Conservation (phyloP, 1,140 invertebrate species). For the Pinna nobilis region DNA sequence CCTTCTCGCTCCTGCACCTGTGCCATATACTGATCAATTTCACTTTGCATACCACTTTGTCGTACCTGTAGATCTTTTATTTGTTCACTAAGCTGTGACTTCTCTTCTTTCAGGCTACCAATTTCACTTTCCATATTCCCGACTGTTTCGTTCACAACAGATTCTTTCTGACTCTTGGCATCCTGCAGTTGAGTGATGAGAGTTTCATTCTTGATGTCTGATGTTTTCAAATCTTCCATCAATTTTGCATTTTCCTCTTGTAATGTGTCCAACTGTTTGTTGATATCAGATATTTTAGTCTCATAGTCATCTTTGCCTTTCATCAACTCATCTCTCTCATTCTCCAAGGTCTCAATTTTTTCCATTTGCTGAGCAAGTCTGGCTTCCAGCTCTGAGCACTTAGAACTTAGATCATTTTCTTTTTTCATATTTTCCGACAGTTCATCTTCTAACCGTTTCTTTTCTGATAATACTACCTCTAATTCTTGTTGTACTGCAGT, state of each 20-base stretch:
- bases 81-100: neutral
- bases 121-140: conserved; percentile 3
- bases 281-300: too few species aligned
- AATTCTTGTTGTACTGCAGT: neutral
- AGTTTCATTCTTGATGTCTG: too few species aligned
- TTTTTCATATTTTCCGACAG: too few species aligned
- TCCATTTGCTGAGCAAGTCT: too few species aligned
- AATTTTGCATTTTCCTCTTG: neutral
- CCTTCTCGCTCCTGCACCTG: neutral
- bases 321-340: conserved; percentile 3
- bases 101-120: neutral
- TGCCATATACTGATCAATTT: neutral
- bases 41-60: neutral
- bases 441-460: neutral
- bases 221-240: neutral
- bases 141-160: neutral
- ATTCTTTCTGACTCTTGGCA: neutral
- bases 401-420: too few species aligned
- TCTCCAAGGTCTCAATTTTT: neutral
- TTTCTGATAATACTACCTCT: neutral
- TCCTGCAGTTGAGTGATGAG: conserved; percentile 14
- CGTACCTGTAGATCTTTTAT: neutral
- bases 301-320: too few species aligned
- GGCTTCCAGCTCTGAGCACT: too few species aligned
- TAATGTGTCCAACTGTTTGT: too few species aligned